A percentile compares a stretch with the other conserved stretches of the same genome.
Evolutionary conservation across 2,113 vertebrate species (phyloP).

Genomic region (Thryonomys swinderianus): DNA sequence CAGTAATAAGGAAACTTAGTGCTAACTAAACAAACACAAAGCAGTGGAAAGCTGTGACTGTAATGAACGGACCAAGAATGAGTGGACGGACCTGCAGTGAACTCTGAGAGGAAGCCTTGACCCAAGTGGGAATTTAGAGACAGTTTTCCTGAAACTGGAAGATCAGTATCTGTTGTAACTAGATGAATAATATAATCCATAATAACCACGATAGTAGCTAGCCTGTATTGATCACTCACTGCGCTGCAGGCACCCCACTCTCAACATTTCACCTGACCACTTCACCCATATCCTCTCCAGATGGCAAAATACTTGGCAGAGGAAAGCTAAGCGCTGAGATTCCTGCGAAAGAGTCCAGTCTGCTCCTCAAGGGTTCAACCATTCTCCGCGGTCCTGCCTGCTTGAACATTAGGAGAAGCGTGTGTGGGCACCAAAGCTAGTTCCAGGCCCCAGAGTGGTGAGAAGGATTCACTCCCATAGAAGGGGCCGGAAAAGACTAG

Average conservation of each 20-base stretch:
- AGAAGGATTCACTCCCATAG: not conserved
- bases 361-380: not conserved
- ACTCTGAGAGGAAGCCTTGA: not conserved
- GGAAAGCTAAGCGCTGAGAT: not conserved
- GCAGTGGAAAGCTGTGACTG: not conserved
- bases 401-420: not conserved
- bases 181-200: not conserved
- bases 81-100: too few species aligned
- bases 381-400: not conserved
- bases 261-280: not conserved
- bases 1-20: slow-evolving; percentile 2
- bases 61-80: not conserved
- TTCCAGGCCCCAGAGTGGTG: not conserved
- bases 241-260: not conserved
- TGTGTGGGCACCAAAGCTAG: not conserved
- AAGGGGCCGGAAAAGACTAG: not conserved
- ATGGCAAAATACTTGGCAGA: not conserved
- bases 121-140: not conserved
- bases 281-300: not conserved
- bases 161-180: not conserved
- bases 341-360: not conserved
- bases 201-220: not conserved
- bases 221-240: not conserved
- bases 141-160: not conserved
- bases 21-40: not conserved